A percentile compares a stretch with the other conserved stretches of the same genome.
Conservation (phyloP, 2,797 vertebrate genomes). For the Dallia pectoralis region DNA sequence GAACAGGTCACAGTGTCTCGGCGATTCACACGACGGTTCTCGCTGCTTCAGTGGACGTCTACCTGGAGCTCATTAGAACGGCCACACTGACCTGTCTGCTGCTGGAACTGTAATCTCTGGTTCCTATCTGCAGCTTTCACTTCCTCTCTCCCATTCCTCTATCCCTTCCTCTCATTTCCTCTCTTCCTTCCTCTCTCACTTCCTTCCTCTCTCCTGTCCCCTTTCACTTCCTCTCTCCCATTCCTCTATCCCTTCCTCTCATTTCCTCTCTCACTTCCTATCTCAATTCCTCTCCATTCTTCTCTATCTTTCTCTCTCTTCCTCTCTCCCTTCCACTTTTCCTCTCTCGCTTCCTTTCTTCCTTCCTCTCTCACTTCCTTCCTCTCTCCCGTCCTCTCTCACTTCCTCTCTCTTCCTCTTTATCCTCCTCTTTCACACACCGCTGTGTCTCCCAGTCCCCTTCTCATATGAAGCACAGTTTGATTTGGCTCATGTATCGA, state of each 20-base stretch:
- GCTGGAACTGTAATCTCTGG: conserved; percentile 32
- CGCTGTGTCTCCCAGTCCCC: conserved; percentile 44
- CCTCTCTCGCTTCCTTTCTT: not conserved
- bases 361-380: not conserved
- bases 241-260: not conserved
- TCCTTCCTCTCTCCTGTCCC: not conserved
- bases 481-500: conserved; percentile 25
- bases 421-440: not conserved
- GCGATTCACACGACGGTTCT: not conserved
- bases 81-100: not conserved
- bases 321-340: not conserved
- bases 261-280: not conserved
- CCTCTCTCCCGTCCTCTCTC: no score
- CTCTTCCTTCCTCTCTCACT: not conserved
- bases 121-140: not conserved
- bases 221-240: not conserved
- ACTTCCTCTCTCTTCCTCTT: not conserved
- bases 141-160: not conserved
- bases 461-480: conserved; percentile 28
- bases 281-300: not conserved
- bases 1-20: conserved; percentile 23
- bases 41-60: not conserved
- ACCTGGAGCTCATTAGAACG: not conserved
- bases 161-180: not conserved
- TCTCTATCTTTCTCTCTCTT: not conserved